phyloP scores from a whole-genome alignment of 1,140 invertebrate genomes.

The Atopsyche davidsoni region DNA sequence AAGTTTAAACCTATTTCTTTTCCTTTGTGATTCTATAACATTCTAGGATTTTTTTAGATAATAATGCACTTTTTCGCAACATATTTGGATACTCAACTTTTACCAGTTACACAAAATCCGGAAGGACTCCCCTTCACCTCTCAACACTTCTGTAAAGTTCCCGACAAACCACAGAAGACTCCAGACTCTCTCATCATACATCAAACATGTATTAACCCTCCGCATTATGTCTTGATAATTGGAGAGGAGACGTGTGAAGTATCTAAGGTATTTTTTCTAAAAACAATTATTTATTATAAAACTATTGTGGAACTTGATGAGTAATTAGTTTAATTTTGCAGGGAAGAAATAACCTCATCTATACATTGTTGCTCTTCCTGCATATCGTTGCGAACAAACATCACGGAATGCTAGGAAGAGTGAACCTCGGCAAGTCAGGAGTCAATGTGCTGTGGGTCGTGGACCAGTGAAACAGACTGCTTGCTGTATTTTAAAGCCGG shows the following conservation, averaged over 20 bases:
- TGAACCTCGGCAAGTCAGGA: slow-evolving; percentile 71
- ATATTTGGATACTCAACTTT: slow-evolving; percentile 74
- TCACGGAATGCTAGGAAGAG: slow-evolving; percentile 69
- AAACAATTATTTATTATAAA: not conserved
- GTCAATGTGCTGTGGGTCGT: slow-evolving; percentile 75
- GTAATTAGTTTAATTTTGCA: slow-evolving; percentile 44
- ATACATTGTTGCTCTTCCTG: slow-evolving; percentile 71
- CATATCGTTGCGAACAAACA: slow-evolving; percentile 68
- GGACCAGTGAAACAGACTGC: slow-evolving; percentile 34
- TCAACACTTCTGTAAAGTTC: slow-evolving; percentile 51
- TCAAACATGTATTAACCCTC: slow-evolving; percentile 57
- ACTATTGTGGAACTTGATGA: too few relatives aligned
- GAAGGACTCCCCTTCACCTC: slow-evolving; percentile 65
- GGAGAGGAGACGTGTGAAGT: slow-evolving; percentile 58
- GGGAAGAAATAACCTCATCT: slow-evolving; percentile 79
- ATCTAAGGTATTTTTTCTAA: slow-evolving; percentile 50
- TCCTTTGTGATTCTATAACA: too few relatives aligned
- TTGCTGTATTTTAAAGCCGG: not conserved
- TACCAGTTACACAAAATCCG: slow-evolving; percentile 66
- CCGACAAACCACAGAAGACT: slow-evolving; percentile 48
- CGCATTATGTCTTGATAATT: slow-evolving; percentile 63
- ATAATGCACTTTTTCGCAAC: slow-evolving; percentile 77
- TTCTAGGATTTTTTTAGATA: too few relatives aligned
- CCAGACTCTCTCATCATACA: slow-evolving; percentile 48
- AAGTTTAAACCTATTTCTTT: too few relatives aligned